A percentile compares a stretch with the other conserved stretches of the same genome.
Conservation (phyloP, 2,888 invertebrate species). For the Clostera curtula region DNA sequence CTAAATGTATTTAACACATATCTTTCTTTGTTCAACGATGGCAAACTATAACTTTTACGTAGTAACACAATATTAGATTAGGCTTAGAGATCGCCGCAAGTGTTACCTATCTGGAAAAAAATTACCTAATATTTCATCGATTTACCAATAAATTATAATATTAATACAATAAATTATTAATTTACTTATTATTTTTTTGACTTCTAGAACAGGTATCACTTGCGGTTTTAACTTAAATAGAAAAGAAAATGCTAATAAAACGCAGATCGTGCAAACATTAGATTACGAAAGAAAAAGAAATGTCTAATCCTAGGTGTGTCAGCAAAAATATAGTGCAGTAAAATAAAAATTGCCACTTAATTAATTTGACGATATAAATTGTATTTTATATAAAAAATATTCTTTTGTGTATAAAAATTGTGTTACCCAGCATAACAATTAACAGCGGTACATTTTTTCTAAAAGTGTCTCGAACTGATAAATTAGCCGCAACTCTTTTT, state of each 20-base stretch:
- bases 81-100: slow-evolving; percentile 43
- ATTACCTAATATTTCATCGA: slow-evolving; percentile 29
- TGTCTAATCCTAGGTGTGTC: slow-evolving; percentile 66
- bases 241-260: slow-evolving; percentile 59
- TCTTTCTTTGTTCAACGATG: slow-evolving; percentile 69
- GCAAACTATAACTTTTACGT: slow-evolving; percentile 69
- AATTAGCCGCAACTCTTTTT: slow-evolving; percentile 13
- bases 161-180: slow-evolving; percentile 39
- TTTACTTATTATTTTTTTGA: slow-evolving; percentile 38
- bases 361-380: slow-evolving; percentile 68
- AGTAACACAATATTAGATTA: slow-evolving; percentile 67
- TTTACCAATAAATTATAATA: slow-evolving; percentile 21
- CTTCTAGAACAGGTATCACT: slow-evolving; percentile 37
- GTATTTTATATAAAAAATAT: slow-evolving; percentile 56
- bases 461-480: slow-evolving; percentile 24
- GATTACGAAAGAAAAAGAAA: slow-evolving; percentile 51
- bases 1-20: slow-evolving; percentile 61
- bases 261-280: slow-evolving; percentile 73
- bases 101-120: slow-evolving; percentile 34
- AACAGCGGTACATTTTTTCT: slow-evolving; percentile 39
- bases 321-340: slow-evolving; percentile 73
- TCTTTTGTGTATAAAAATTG: slow-evolving; percentile 73
- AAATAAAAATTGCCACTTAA: slow-evolving; percentile 71
- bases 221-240: slow-evolving; percentile 41
- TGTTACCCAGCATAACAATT: slow-evolving; percentile 66